Evolutionary conservation across 2,113 vertebrate genomes (phyloP).

Genomic region (Microcebus lehilahytsara): DNA sequence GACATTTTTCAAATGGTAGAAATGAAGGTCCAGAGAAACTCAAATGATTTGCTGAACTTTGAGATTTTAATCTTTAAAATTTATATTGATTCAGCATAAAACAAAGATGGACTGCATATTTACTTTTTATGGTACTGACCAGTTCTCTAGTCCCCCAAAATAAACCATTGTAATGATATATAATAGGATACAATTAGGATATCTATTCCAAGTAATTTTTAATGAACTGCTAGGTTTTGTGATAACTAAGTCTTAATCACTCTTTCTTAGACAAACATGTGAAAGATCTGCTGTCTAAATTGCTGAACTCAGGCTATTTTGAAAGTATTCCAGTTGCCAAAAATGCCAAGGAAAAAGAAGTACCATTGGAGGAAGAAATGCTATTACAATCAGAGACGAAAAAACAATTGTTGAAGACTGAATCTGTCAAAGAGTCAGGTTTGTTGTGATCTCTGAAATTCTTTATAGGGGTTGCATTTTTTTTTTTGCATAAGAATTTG

Average conservation of each 20-base stretch:
- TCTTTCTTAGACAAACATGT: slow-evolving; percentile 89
- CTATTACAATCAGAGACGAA: slow-evolving; percentile 79
- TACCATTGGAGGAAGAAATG: slow-evolving; percentile 78
- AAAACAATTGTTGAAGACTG: slow-evolving; percentile 76
- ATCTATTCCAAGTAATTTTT: slow-evolving; percentile 17
- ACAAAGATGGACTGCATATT: not conserved
- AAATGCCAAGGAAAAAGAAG: slow-evolving; percentile 74
- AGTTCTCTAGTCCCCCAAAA: not conserved
- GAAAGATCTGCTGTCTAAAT: slow-evolving; percentile 90
- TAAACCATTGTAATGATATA: not conserved
- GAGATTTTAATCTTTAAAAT: slow-evolving; percentile 19
- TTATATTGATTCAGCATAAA: not conserved
- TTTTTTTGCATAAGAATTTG: too few relatives aligned
- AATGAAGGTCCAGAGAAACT: slow-evolving; percentile 19
- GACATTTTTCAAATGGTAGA: slow-evolving; percentile 19
- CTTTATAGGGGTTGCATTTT: slow-evolving; percentile 2
- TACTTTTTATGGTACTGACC: not conserved
- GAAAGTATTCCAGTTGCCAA: slow-evolving; percentile 87
- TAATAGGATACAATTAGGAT: not conserved
- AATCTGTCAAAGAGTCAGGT: slow-evolving; percentile 83
- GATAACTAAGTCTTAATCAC: slow-evolving; percentile 29
- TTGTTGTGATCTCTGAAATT: slow-evolving; percentile 58
- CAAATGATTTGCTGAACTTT: slow-evolving; percentile 11
- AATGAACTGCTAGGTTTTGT: not conserved
- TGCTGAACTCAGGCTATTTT: slow-evolving; percentile 94